Conservation (phyloP, 2,888 invertebrate genomes). For the Anoncus sp. region DNA sequence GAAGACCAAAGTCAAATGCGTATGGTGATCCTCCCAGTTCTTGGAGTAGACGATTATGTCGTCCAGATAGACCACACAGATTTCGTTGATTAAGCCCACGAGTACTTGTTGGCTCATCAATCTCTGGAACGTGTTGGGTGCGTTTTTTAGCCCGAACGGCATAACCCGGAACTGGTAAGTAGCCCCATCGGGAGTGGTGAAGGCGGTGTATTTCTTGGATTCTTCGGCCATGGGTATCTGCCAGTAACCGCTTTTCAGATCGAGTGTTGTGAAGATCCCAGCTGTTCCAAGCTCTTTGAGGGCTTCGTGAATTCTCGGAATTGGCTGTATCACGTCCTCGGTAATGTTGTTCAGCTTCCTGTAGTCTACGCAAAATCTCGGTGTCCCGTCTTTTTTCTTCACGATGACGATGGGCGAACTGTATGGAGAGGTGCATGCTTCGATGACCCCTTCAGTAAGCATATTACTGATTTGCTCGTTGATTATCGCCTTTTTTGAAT, state of each 20-base stretch:
- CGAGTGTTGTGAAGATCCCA: too few species aligned
- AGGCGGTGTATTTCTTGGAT: conserved; percentile 67
- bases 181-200: conserved; percentile 39
- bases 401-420: conserved; percentile 3
- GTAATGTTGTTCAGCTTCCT: too few species aligned
- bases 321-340: too few species aligned
- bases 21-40: neutral
- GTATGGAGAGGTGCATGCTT: neutral
- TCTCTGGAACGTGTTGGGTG: conserved; percentile 16
- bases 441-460: neutral
- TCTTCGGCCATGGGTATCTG: too few species aligned
- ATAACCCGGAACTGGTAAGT: conserved; percentile 69
- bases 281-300: too few species aligned
- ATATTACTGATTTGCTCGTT: neutral
- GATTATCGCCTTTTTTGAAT: conserved; percentile 6
- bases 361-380: too few species aligned
- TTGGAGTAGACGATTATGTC: too few species aligned
- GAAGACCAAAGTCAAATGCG: neutral
- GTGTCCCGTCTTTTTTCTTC: neutral
- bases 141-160: too few species aligned
- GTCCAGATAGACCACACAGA: neutral
- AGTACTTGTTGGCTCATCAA: conserved; percentile 23
- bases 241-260: too few species aligned
- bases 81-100: neutral
- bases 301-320: too few species aligned